Base-by-base conservation (phyloP, 2,888 invertebrate species). In the Xestia ashworthii region DNA sequence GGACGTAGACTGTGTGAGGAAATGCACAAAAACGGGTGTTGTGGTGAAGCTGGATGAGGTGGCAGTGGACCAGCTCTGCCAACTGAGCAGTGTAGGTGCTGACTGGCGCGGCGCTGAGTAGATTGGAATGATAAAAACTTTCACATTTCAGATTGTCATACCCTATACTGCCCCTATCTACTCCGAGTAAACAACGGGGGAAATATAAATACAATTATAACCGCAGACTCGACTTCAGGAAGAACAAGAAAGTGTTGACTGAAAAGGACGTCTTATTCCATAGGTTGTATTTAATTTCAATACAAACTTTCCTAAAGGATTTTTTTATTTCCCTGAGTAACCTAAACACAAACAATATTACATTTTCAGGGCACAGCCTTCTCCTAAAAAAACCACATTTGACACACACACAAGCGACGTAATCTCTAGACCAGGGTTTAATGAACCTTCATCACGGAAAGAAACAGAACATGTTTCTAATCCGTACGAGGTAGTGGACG, bases 401-500 rank as follows among this genome's bases (percentile, higher is more conserved):
- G 25, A 68, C 11, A 38, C 71, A 11, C 58, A 65, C 25, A 25
- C 70, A 32, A 70, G 53, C n/a, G 22, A 58, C 1, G 25, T 81
- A 44, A 46, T 79, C 1, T 60, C 77, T 41, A 74, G 74, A 19
- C 44, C 48, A 60, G 41, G 71, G 16, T 74, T 74, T 22, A 71
- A 50, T 14, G 32, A 75, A 32, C 19, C 70, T 53, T 41, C 60
- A 41, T 32, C 67, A 69, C 48, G 41, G 60, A 32, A 78, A 71
- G 74, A 64, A 66, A 41, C 25, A 25, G 75, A 80, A 71, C 16
- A 70, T 8, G n/a, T 25, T 44, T 71, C 76, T 25, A 78, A 89
- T 14, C 85, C 92, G 0, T 92, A 91, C 91, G 82, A 89, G 44
- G 71, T 87, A 3, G 88, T 93, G 62, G 90, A 93, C 22, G 87